Conservation (phyloP, 2,113 vertebrate genomes). For the Tyrannus savana region DNA sequence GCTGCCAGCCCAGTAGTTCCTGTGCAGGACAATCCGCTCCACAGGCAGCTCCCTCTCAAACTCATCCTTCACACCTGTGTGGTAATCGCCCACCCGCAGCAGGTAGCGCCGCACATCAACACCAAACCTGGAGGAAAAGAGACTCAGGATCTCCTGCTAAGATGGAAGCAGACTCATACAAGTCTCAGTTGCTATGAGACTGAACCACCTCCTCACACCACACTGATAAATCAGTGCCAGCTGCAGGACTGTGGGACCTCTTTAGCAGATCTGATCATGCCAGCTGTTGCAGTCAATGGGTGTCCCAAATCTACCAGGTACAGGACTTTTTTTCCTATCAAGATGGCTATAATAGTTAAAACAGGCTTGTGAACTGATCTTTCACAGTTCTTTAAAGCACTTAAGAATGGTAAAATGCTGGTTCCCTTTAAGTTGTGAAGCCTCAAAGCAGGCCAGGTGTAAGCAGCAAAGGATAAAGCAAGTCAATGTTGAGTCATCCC, state of each 20-base stretch:
- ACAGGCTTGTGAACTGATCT: not conserved
- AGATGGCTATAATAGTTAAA: not conserved
- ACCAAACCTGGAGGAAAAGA: conserved; percentile 77
- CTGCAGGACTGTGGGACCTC: not conserved
- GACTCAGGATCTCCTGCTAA: not conserved
- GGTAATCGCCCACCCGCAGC: conserved; percentile 85
- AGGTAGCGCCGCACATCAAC: conserved; percentile 77
- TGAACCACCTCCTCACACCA: not conserved
- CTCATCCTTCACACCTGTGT: conserved; percentile 83
- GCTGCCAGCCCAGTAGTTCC: conserved; percentile 84
- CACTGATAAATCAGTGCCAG: not conserved
- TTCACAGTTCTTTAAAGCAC: not conserved
- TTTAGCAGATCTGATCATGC: not conserved
- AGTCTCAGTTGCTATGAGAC: not conserved
- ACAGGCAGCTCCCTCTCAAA: conserved; percentile 78
- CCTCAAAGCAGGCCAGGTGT: not conserved
- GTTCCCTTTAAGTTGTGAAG: not conserved
- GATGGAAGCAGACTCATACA: not conserved
- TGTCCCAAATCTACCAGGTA: not conserved
- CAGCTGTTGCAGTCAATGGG: not conserved
- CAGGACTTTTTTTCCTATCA: not conserved
- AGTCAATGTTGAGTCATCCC: not conserved
- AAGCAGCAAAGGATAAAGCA: not conserved
- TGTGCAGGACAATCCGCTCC: conserved; percentile 83
- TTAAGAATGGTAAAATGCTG: not conserved